Evolutionary conservation across 2,888 invertebrate species (phyloP), one percentile per base, ranked within the genome.

Genomic region (Chymomyza procnemis): DNA sequence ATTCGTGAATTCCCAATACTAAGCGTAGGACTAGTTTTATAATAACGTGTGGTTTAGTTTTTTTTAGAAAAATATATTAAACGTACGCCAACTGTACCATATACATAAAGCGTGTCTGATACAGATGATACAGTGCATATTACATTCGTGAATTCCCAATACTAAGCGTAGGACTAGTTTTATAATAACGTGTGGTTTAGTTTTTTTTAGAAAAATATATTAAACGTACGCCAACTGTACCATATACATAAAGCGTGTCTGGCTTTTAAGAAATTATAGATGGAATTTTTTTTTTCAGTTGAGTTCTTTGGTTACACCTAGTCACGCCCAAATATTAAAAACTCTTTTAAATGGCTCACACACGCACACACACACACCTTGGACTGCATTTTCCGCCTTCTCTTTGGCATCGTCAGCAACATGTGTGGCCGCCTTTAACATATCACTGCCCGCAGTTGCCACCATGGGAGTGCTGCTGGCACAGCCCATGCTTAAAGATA

Each of bases 391-490:
- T 78, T 88, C 89, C 61, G 89, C 88, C 61, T 80, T 78, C 75
- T 85, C 75, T 59, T 87, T 80, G 54, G 85, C 89, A 77, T 88
- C 88, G 62, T 76, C 69, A 64, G 88, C 88, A 78, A 72, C 88
- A 82, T 89, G 88, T 78, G 86, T 80, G 71, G 89, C 89, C 63
- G 88, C 87, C 73, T 89, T 89, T 65, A 89, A 72, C 79, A 89
- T 88, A 80, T 89, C 89, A 82, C 88, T 89, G 71, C 89, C 89
- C 61, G 87, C 87, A 22, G 89, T 89, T 67, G 89, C 89, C 76
- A 89, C 79, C 89, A 89, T 88, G 64, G 89, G 89, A 56, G 88
- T 87, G 83, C 89, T 89, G 77, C 89, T 84, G 62, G 89, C 89
- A 71, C 89, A 89, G 79, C 89, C 89, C 89, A 89, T 89, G 56